Conservation (phyloP, 2,888 invertebrate genomes). For the Stratiomys singularior region DNA sequence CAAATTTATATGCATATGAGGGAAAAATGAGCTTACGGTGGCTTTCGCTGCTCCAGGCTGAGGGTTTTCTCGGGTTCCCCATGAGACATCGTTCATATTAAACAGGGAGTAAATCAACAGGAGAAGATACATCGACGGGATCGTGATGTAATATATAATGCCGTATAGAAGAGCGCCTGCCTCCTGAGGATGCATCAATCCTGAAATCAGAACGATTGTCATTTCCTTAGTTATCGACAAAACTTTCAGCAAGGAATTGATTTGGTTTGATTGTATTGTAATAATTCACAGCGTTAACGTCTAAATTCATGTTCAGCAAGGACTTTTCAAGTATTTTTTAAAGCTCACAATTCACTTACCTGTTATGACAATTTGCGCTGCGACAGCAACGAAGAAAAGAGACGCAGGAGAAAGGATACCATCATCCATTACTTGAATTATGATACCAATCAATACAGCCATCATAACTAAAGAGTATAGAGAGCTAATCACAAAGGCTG, state of each 20-base stretch:
- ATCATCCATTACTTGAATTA: constrained; percentile 80
- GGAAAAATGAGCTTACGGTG: constrained; percentile 12
- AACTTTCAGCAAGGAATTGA: no score
- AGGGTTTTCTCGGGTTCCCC: constrained; percentile 90
- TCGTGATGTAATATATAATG: constrained; percentile 86
- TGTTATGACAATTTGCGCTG: constrained; percentile 74
- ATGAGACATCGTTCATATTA: constrained; percentile 91
- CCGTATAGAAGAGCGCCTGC: constrained; percentile 78
- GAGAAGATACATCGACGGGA: constrained; percentile 95
- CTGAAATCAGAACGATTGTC: constrained; percentile 58
- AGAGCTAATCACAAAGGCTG: constrained; percentile 81
- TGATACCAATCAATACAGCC: constrained; percentile 83
- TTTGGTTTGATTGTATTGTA: no score
- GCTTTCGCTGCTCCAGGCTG: constrained; percentile 45
- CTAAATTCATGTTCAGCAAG: no score
- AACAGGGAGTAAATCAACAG: constrained; percentile 91
- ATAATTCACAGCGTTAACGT: no score
- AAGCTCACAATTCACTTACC: no score
- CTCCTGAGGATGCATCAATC: constrained; percentile 83
- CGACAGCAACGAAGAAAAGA: constrained; percentile 82
- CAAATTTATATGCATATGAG: neutral
- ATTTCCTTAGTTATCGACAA: no score
- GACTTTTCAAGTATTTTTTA: neutral
- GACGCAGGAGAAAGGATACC: constrained; percentile 85
- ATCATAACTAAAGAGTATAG: constrained; percentile 87